Base-by-base conservation (phyloP, 2,888 invertebrate genomes). In the Icerya purchasi region DNA sequence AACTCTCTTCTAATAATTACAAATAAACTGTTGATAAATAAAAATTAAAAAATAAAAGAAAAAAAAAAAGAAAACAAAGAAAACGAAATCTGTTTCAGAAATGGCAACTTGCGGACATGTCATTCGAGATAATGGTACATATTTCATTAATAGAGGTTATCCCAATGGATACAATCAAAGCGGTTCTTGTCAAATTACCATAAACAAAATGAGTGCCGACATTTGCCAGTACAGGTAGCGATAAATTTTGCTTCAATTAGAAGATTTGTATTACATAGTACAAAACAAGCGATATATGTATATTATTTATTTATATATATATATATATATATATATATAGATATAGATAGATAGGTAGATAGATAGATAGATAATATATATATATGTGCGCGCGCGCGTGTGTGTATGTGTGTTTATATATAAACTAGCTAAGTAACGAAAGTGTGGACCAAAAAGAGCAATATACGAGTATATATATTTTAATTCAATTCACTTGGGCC, bases 201-300 rank as follows among this genome's bases (percentile, higher is more conserved):
- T 91, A 10, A 71, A 84, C 56, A 90, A 90, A 70, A 72, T 81
- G 2, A 80, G 83, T 68, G 80, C 82, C 0, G 84, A 86, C 66
- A 81, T 90, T 19, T 90, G 89, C 66, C 90, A 91, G 69, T 78
- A 86, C 68, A 82, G 87, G 85, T 84, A 71, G 19, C n/a, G n/a
- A n/a, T n/a, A n/a, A n/a, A n/a, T n/a, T n/a, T n/a, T n/a, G n/a
- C n/a, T n/a, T n/a, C n/a, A n/a, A n/a, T n/a, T n/a, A n/a, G n/a
- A n/a, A n/a, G n/a, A n/a, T n/a, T n/a, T n/a, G 49, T 56, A 56
- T 58, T 62, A 55, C 54, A 24, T 50, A 8, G 36, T 36, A 8
- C 14, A 14, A 36, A 8, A 14, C 14, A 36, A 5, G 8, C 36
- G 36, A 8, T 36, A 36, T 8, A 14, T 36, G 14, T 36, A 36